Conservation (phyloP, 2,888 invertebrate genomes). For the Merodon equestris region DNA sequence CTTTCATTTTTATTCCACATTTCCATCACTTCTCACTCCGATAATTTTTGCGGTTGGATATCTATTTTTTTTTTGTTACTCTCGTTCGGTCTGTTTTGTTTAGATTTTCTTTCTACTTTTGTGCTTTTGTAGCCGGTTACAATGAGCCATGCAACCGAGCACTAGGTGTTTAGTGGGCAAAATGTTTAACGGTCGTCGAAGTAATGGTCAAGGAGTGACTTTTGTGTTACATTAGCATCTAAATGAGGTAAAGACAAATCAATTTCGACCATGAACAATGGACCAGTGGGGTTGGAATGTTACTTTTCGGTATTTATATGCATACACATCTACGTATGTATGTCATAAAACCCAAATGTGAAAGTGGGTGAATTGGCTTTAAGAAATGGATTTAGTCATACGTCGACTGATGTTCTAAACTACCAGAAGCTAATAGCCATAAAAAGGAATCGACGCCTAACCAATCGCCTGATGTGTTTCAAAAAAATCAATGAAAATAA, state of each 20-base stretch:
- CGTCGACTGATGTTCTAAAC: too few species aligned
- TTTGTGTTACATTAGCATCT: conserved; percentile 32
- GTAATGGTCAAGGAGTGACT: conserved; percentile 48
- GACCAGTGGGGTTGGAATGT: conserved; percentile 9
- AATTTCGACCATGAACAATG: conserved; percentile 24
- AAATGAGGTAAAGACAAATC: conserved; percentile 37
- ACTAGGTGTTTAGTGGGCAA: conserved; percentile 59
- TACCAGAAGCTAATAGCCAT: too few species aligned
- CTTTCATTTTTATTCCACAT: conserved; percentile 31
- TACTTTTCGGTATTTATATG: too few species aligned
- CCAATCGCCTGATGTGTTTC: conserved; percentile 54
- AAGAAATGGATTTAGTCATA: too few species aligned
- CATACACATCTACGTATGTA: too few species aligned
- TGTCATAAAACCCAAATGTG: too few species aligned
- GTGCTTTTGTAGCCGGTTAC: too few species aligned
- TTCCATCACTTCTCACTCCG: conserved; percentile 21
- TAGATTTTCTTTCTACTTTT: not conserved
- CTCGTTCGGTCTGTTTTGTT: conserved; percentile 43
- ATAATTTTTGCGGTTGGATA: conserved; percentile 50
- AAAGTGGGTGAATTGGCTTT: too few species aligned
- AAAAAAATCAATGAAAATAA: conserved; percentile 62
- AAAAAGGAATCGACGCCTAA: too few species aligned
- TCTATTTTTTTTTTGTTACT: conserved; percentile 21
- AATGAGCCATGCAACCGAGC: conserved; percentile 48
- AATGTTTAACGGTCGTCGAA: conserved; percentile 53